Evolutionary conservation across 2,113 vertebrate species (phyloP).

Genomic region (Macroglossus sobrinus): DNA sequence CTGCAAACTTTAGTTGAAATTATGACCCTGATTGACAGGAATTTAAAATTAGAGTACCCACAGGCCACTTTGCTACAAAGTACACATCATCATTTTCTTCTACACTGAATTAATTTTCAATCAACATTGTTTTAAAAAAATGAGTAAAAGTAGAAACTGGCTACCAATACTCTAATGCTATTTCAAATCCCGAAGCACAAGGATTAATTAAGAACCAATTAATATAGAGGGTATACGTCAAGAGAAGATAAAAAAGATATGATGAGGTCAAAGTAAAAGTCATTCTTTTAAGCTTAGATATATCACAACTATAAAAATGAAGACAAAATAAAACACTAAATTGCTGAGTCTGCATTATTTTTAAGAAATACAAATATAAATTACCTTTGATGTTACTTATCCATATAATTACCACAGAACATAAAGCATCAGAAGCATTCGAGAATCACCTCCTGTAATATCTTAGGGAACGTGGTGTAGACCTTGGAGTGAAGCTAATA

Average conservation of each 20-base stretch:
- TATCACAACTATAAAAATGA: conserved; percentile 30
- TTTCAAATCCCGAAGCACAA: conserved; percentile 78
- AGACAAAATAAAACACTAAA: neutral
- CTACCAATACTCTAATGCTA: conserved; percentile 74
- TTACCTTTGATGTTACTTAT: neutral
- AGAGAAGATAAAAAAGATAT: conserved; percentile 49
- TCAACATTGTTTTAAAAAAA: conserved; percentile 66
- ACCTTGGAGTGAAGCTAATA: neutral
- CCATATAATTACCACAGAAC: neutral
- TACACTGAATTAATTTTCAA: conserved; percentile 78
- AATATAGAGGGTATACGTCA: conserved; percentile 61
- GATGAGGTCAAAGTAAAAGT: conserved; percentile 74
- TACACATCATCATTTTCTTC: conserved; percentile 76
- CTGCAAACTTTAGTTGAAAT: conserved; percentile 78
- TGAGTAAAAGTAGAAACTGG: conserved; percentile 55
- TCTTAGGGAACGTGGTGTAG: neutral
- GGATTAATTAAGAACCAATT: conserved; percentile 79
- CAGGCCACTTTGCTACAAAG: conserved; percentile 69
- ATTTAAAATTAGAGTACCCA: conserved; percentile 82
- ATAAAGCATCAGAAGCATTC: neutral
- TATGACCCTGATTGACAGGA: conserved; percentile 77
- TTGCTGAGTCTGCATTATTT: neutral
- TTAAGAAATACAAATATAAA: neutral
- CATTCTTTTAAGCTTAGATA: conserved; percentile 20
- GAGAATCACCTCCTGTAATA: neutral